phyloP scores from a whole-genome alignment of 2,888 invertebrate species.

The Watsonalla cultraria region DNA sequence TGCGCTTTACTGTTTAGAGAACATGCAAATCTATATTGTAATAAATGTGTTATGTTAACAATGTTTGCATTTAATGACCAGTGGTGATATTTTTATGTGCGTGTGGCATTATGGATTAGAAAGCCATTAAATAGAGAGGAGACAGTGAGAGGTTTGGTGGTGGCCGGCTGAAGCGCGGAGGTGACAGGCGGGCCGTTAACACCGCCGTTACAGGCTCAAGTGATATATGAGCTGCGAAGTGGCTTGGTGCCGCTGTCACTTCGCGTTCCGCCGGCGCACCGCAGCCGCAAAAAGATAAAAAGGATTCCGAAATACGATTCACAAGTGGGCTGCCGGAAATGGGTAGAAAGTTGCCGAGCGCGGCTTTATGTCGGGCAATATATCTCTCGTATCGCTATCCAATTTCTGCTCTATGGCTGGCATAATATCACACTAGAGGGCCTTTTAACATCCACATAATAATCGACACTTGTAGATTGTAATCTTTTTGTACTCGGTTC shows the following conservation, averaged over 20 bases:
- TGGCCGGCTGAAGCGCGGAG: constrained; percentile 58
- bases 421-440: constrained; percentile 60
- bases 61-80: not conserved
- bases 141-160: constrained; percentile 35
- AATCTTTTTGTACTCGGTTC: constrained; percentile 6
- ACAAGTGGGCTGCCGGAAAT: constrained; percentile 75
- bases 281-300: constrained; percentile 73
- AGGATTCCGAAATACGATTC: constrained; percentile 74
- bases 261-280: constrained; percentile 59
- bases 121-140: constrained; percentile 43
- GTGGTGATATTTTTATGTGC: constrained; percentile 5
- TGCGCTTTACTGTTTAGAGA: not conserved
- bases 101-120: constrained; percentile 34
- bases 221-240: constrained; percentile 77
- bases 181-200: constrained; percentile 73
- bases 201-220: constrained; percentile 64
- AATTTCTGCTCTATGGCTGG: constrained; percentile 74
- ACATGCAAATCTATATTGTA: not conserved
- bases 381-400: constrained; percentile 74
- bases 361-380: constrained; percentile 73
- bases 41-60: not conserved
- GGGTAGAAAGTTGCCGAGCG: constrained; percentile 71
- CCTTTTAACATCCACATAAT: constrained; percentile 69
- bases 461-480: constrained; percentile 36
- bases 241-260: constrained; percentile 73